Conservation (phyloP, 2,113 vertebrate genomes). For the Copsychus sechellarum region DNA sequence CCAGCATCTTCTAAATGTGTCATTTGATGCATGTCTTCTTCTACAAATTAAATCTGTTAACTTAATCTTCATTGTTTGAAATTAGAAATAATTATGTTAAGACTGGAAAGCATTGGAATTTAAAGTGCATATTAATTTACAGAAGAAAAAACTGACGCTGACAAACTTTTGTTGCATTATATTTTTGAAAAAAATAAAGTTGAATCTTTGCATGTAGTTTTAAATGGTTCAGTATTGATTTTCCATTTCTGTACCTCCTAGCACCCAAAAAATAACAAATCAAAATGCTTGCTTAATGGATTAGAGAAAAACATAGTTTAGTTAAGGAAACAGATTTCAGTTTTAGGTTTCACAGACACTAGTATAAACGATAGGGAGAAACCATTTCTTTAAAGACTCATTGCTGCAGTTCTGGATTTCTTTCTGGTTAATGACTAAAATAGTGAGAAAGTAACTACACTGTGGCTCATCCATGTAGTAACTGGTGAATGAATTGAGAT, state of each 20-base stretch:
- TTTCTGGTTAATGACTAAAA: not conserved
- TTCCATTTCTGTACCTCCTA: not conserved
- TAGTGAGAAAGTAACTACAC: not conserved
- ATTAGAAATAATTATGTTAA: not conserved
- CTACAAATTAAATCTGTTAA: not conserved
- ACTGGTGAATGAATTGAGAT: slow-evolving; percentile 6
- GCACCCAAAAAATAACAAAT: slow-evolving; percentile 23
- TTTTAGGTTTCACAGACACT: not conserved
- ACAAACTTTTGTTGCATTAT: not conserved
- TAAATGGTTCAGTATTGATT: not conserved
- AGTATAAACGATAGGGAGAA: not conserved
- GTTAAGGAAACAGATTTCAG: not conserved
- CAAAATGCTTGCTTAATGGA: not conserved
- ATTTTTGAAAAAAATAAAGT: not conserved
- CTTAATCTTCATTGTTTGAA: not conserved
- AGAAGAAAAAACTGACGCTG: not conserved
- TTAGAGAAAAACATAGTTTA: not conserved
- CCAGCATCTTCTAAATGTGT: not conserved
- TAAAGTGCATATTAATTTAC: not conserved
- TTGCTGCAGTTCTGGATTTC: not conserved
- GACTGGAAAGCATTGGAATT: not conserved
- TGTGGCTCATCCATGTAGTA: not conserved
- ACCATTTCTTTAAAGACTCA: not conserved
- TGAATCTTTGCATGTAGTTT: not conserved
- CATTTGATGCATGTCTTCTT: not conserved